These are phyloP conservation scores for Drosophila ogumai DNA, from an alignment of 1,140 invertebrate genomes.

Conservation along the genomic window DNA sequence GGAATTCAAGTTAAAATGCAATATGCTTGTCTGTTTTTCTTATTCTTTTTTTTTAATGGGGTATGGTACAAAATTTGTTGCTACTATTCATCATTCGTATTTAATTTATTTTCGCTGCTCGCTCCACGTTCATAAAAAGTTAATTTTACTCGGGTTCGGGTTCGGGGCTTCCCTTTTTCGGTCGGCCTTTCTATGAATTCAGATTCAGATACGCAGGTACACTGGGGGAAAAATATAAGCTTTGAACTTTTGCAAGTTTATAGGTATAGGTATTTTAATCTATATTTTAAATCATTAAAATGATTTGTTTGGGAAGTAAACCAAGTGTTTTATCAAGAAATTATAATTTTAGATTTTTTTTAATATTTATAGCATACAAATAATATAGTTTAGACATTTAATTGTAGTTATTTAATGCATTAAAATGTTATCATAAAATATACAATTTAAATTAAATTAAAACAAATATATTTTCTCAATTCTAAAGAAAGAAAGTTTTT, in stretches of 20 bases:
- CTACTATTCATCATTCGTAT: conserved; percentile 59
- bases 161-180: not conserved
- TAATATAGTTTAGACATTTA: not conserved
- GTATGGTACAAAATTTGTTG: conserved; percentile 54
- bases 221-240: not conserved
- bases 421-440: too few relatives aligned
- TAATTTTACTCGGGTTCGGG: conserved; percentile 40
- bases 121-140: conserved; percentile 53
- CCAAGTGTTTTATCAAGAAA: not conserved
- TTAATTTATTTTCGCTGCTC: conserved; percentile 55
- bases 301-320: not conserved
- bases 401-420: not conserved
- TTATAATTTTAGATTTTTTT: not conserved
- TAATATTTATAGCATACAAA: not conserved
- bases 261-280: not conserved
- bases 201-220: conserved; percentile 35
- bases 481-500: too few relatives aligned
- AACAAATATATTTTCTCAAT: too few relatives aligned
- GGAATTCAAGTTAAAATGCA: conserved; percentile 59
- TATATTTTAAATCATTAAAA: not conserved
- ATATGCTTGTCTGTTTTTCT: conserved; percentile 19
- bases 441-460: too few relatives aligned
- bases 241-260: not conserved
- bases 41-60: conserved; percentile 32
- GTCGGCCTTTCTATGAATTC: conserved; percentile 12